A percentile compares a stretch with the other conserved stretches of the same genome.
Evolutionary conservation across 2,888 invertebrate species (phyloP).

Genomic region (Himalopsyche kuldschensis): DNA sequence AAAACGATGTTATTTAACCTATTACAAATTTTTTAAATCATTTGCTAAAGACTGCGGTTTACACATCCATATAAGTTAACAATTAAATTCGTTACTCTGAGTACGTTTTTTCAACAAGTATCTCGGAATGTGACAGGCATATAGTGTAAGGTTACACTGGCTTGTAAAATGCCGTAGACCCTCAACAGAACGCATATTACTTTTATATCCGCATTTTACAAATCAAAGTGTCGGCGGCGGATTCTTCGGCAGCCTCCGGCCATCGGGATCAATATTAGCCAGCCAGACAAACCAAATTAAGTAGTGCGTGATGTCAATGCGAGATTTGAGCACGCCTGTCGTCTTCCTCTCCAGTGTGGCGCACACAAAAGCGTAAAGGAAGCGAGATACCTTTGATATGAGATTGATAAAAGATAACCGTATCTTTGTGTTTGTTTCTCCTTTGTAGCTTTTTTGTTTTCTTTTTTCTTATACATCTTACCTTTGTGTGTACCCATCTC

Average conservation of each 20-base stretch:
- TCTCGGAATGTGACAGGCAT: too few species aligned
- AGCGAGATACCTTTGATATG: slow-evolving; percentile 39
- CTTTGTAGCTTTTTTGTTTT: slow-evolving; percentile 36
- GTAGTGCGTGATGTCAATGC: neutral
- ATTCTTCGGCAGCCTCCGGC: neutral
- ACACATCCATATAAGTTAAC: too few species aligned
- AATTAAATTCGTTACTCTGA: too few species aligned
- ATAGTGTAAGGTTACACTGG: too few species aligned
- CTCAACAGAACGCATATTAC: too few species aligned
- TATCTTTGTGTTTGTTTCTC: slow-evolving; percentile 35
- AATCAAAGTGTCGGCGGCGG: neutral
- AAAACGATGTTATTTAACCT: too few species aligned
- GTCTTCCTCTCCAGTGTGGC: neutral
- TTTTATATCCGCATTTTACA: too few species aligned
- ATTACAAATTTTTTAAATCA: too few species aligned
- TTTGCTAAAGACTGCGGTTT: too few species aligned
- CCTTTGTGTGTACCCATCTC: neutral
- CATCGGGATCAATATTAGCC: neutral
- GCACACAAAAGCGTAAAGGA: slow-evolving; percentile 13
- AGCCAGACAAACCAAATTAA: neutral
- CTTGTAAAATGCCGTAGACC: too few species aligned
- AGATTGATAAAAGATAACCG: slow-evolving; percentile 41
- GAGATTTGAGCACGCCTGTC: neutral
- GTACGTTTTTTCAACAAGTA: too few species aligned
- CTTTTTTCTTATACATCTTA: slow-evolving; percentile 12